Conservation (phyloP, 2,888 invertebrate species). For the Agrochola circellaris region DNA sequence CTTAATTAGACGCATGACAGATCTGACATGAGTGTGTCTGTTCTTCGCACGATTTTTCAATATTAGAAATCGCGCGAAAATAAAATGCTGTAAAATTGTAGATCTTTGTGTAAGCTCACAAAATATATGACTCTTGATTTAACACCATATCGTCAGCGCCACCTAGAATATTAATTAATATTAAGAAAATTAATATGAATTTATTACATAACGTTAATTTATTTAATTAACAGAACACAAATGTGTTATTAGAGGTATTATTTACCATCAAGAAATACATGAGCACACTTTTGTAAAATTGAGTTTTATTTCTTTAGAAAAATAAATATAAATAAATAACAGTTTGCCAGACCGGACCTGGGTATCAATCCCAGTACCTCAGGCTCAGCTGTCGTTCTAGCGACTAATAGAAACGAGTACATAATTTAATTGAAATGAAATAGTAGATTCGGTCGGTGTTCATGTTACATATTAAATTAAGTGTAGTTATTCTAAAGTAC, state of each 20-base stretch:
- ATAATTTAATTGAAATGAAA: not conserved
- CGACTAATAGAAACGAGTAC: not conserved
- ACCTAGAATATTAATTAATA: not conserved
- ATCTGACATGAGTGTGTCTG: too few species aligned
- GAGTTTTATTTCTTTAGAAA: constrained; percentile 44
- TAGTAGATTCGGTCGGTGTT: not conserved
- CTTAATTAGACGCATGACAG: too few species aligned
- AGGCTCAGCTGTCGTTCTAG: not conserved
- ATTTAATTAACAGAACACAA: constrained; percentile 25
- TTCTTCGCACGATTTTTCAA: too few species aligned
- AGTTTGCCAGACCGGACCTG: not conserved
- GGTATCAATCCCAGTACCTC: not conserved
- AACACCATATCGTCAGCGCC: not conserved
- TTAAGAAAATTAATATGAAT: not conserved
- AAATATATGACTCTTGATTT: not conserved
- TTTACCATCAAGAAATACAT: constrained; percentile 74
- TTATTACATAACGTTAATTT: constrained; percentile 22
- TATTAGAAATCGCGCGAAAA: too few species aligned
- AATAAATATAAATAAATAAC: too few species aligned
- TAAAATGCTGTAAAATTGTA: not conserved
- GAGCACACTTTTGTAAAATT: constrained; percentile 72
- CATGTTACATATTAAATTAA: not conserved
- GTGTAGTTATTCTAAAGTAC: too few species aligned
- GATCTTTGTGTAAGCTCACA: not conserved
- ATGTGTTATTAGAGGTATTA: constrained; percentile 52